Evolutionary conservation across 2,113 vertebrate species (phyloP), one percentile per base, ranked within the genome.

Genomic region (Phylloscopus trochilus): DNA sequence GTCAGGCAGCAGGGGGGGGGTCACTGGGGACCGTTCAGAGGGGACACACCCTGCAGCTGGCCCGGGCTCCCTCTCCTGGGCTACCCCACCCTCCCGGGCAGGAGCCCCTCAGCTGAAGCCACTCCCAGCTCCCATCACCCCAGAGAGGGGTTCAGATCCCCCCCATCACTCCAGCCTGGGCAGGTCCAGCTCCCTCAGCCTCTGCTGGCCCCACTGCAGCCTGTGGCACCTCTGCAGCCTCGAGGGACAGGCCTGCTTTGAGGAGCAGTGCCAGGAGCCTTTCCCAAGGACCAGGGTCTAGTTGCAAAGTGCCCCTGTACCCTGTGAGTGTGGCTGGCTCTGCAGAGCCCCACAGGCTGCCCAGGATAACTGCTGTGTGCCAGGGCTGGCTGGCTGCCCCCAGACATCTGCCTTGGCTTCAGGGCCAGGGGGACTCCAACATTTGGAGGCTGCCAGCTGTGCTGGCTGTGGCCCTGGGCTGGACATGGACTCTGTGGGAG

Each of bases 1-100:
- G 63, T 7, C 63, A 51, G 0, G 0, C 5, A 30, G 23, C 2
- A 14, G 35, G n/a, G 30, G 31, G 1, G 21, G 49, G 49, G 22
- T 11, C 8, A 22, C 1, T 3, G 46, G 56, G 64, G 17, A 9
- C 22, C 3, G 1, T 28, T 3, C 4, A 5, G 46, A 24, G 27
- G 7, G 31, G 51, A 3, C 30, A 39, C 26, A 21, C 23, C 5
- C 74, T 6, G 46, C 53, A 43, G 39, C 7, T 6, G 59, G 17
- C 27, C 60, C 21, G 7, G 2, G 33, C 21, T 9, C 44, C 68
- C 51, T 41, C 30, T 63, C 33, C 49, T 12, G 41, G 44, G 33
- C 46, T 35, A 4, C 17, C 22, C 4, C 56, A 30, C 12, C 41
- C 13, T 31, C 35, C 59, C 13, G 10, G 47, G 4, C 15, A 55